A percentile compares a stretch with the other conserved stretches of the same genome.
These are phyloP conservation scores for Nyctereutes procyonoides DNA, from an alignment of 2,113 vertebrate species.

Conservation along the genomic window DNA sequence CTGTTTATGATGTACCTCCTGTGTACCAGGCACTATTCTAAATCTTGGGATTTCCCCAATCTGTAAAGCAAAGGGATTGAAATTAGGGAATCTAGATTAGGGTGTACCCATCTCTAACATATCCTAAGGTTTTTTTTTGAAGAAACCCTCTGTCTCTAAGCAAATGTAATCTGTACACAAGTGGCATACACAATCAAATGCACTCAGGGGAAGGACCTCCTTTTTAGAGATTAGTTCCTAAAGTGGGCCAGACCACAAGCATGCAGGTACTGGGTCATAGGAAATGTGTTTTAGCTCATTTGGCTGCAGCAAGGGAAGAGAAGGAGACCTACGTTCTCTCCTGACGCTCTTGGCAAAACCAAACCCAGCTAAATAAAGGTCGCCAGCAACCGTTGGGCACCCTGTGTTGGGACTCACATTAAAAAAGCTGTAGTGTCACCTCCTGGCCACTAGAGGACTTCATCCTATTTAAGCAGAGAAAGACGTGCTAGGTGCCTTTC, in stretches of 20 bases:
- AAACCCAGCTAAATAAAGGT: background rate
- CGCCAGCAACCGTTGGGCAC: fast-evolving
- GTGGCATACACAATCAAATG: background rate
- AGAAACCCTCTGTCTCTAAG: background rate
- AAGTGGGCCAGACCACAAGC: background rate
- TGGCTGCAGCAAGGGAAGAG: background rate
- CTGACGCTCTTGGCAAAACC: background rate
- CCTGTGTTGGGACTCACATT: too few species aligned
- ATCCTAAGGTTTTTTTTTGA: background rate
- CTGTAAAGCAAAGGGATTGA: background rate
- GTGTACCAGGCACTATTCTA: background rate
- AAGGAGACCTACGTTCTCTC: background rate
- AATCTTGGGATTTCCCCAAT: background rate
- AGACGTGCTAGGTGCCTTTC: background rate
- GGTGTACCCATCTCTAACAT: background rate
- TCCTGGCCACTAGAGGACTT: slow-evolving; percentile 57
- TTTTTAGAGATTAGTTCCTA: background rate
- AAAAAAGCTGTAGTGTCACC: slow-evolving; percentile 8
- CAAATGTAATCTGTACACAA: background rate
- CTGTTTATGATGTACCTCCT: background rate
- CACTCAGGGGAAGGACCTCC: background rate
- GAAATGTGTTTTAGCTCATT: background rate
- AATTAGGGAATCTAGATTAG: background rate
- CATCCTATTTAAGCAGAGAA: background rate
- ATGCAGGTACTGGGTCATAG: background rate